Base-by-base conservation (phyloP, 2,113 vertebrate genomes). In the Catharus bicknelli region DNA sequence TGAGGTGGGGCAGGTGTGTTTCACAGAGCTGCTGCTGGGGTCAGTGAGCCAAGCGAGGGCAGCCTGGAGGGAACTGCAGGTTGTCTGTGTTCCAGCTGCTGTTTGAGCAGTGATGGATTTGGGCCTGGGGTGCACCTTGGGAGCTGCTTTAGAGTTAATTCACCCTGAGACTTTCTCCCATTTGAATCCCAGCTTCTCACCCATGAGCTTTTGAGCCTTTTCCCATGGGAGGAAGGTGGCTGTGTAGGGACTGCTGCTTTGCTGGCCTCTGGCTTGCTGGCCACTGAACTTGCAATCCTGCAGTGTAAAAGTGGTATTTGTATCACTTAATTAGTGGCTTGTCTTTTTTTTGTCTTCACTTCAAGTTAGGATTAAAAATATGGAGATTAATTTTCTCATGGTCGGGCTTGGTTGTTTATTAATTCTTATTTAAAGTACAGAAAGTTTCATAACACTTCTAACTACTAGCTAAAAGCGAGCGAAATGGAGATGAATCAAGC, bases 41-140 rank as follows among this genome's bases (percentile, higher is more conserved):
- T 48, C 16, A 34, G 67, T 48, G 30, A 15, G 53, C 69, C 26
- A 42, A 69, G 58, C 0, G 0, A 42, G 12, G 34, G 53, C 16
- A 54, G 20, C 45, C 48, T n/a, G 62, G 30, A 74, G 76, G 32
- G 51, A 69, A 29, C 3, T 73, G 63, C 27, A 18, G 22, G 54
- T 16, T 82, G 22, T 25, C 48, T 0, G 0, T 47, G 32, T 32
- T 88, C 42, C 36, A 85, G 43, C 23, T 50, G 4, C 4, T 29
- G 27, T 20, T 75, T 5, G 51, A 48, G 48, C 22, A 23, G 13
- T 20, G 38, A 38, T 40, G 59, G 19, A 10, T 45, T 70, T 63
- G 53, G 57, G 34, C 29, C 32, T 42, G 25, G 78, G n/a, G n/a
- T 68, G 34, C 9, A 58, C 70, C 66, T 83, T 11, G 3, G 29